Percentiles rank a stretch among this genome's conserved stretches.
Evolutionary conservation across 2,797 vertebrate genomes (phyloP).

Genomic region (Distichodus sexfasciatus): DNA sequence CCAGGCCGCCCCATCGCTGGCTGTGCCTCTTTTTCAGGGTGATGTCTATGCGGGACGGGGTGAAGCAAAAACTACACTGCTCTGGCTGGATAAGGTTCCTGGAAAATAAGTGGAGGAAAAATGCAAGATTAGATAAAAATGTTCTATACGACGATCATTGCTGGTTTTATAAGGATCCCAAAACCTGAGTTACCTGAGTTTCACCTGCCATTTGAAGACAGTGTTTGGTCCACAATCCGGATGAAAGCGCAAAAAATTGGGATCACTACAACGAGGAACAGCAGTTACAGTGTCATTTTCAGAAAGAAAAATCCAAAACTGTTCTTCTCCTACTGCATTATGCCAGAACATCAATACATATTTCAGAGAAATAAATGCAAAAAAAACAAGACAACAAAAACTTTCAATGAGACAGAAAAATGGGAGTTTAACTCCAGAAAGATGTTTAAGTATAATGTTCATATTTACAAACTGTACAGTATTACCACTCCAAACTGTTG

Average conservation of each 20-base stretch:
- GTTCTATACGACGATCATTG: background rate
- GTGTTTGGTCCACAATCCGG: slow-evolving; percentile 87
- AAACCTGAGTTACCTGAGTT: slow-evolving; percentile 84
- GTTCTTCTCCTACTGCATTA: no score
- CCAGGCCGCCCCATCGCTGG: slow-evolving; percentile 95
- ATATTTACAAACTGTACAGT: no score
- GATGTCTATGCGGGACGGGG: slow-evolving; percentile 86
- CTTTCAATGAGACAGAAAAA: no score
- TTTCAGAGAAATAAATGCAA: no score
- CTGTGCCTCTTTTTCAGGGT: slow-evolving; percentile 94
- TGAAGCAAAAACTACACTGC: slow-evolving; percentile 89
- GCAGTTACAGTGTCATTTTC: background rate
- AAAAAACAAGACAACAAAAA: no score
- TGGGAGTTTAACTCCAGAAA: no score
- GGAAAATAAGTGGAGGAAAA: slow-evolving; percentile 30
- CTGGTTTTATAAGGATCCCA: no score
- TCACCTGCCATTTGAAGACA: slow-evolving; percentile 97
- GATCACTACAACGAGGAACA: slow-evolving; percentile 74
- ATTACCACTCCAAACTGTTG: no score
- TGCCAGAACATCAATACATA: no score
- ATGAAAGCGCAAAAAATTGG: slow-evolving; percentile 89
- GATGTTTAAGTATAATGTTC: no score
- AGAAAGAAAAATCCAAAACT: no score
- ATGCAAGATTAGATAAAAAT: background rate
- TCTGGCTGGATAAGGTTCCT: slow-evolving; percentile 97